A percentile compares a stretch with the other conserved stretches of the same genome.
Conservation (phyloP, 1,140 invertebrate genomes). For the Pinna nobilis region DNA sequence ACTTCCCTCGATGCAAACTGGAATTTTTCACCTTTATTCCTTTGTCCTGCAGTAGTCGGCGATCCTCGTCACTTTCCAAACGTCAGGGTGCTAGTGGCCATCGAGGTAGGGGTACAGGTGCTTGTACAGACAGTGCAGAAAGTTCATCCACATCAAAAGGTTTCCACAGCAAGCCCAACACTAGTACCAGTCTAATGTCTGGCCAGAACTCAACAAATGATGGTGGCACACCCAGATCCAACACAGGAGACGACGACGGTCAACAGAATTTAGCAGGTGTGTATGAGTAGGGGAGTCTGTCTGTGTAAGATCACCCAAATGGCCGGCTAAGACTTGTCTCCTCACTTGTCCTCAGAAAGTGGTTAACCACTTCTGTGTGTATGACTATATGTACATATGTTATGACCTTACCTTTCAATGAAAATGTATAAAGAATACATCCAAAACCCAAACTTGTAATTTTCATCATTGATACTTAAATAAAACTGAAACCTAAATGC, state of each 20-base stretch:
- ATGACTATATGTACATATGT: too few relatives aligned
- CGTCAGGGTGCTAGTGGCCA: constrained; percentile 47
- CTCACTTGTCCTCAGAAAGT: too few relatives aligned
- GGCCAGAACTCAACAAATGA: constrained; percentile 31
- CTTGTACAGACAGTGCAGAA: not conserved
- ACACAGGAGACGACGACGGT: constrained; percentile 58
- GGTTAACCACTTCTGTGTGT: too few relatives aligned
- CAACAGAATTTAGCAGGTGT: constrained; percentile 52
- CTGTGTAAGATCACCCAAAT: too few relatives aligned
- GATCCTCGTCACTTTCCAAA: constrained; percentile 79
- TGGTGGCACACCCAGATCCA: constrained; percentile 37
- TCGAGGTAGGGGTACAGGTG: constrained; percentile 35
- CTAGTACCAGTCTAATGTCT: constrained; percentile 48
- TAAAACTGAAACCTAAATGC: too few relatives aligned
- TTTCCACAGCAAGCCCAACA: constrained; percentile 38
- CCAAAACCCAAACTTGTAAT: too few relatives aligned
- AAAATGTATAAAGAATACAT: too few relatives aligned
- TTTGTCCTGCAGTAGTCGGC: constrained; percentile 78
- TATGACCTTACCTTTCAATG: too few relatives aligned
- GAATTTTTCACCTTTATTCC: constrained; percentile 23
- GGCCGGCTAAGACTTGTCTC: not conserved
- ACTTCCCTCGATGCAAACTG: not conserved
- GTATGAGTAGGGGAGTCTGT: not conserved
- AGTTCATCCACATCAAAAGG: constrained; percentile 18
- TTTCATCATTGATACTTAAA: too few relatives aligned